These are phyloP conservation scores for Fratercula arctica DNA, from an alignment of 2,797 vertebrate genomes.

Conservation along the genomic window DNA sequence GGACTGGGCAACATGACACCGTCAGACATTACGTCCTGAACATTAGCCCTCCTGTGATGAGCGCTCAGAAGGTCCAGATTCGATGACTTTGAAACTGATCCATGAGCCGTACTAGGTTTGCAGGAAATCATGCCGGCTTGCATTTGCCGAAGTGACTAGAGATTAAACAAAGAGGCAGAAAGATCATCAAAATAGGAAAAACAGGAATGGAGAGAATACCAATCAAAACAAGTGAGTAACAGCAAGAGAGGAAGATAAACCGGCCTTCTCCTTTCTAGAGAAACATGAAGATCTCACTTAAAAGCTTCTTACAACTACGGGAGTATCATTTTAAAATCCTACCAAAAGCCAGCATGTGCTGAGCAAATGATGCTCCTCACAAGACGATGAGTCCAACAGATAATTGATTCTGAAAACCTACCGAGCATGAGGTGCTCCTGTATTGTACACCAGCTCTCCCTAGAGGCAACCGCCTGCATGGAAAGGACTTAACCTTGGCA, in stretches of 20 bases:
- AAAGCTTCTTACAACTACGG: neutral
- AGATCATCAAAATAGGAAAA: neutral
- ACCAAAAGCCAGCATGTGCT: neutral
- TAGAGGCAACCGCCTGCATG: neutral
- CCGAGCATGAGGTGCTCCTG: rapidly evolving
- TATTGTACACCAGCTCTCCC: neutral
- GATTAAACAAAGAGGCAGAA: neutral
- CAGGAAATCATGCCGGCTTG: neutral
- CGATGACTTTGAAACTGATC: neutral
- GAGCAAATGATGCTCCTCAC: neutral
- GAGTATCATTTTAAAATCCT: neutral
- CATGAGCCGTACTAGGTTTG: neutral
- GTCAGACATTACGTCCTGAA: neutral
- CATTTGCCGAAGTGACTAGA: neutral
- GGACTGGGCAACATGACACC: neutral
- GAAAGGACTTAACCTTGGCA: neutral
- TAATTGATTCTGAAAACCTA: neutral
- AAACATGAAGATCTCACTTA: neutral
- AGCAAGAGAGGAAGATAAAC: neutral
- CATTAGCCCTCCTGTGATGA: neutral
- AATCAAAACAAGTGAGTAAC: neutral
- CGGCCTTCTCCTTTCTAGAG: neutral
- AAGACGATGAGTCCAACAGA: neutral
- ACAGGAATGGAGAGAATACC: rapidly evolving
- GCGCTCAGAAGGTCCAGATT: neutral